A percentile compares a stretch with the other conserved stretches of the same genome.
These are phyloP conservation scores for Exaiptasia diaphana DNA, from an alignment of 64 coral and sea anemone species.

Conservation along the genomic window DNA sequence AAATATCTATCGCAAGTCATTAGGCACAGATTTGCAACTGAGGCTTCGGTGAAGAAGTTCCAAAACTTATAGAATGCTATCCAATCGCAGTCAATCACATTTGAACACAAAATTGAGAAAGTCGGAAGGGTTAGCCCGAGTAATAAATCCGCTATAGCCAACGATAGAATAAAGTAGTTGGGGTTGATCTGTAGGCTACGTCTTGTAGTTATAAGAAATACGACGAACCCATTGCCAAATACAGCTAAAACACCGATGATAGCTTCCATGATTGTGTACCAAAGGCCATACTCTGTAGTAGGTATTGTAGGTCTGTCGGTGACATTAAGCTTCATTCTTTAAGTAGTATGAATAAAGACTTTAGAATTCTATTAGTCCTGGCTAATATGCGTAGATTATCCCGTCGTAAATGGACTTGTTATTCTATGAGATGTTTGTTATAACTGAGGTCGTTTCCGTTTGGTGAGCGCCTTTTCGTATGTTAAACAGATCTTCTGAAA, in stretches of 20 bases:
- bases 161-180: constrained; percentile 36
- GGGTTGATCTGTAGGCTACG: constrained; percentile 9
- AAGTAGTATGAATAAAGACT: too few species aligned
- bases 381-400: too few species aligned
- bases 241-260: constrained; percentile 16
- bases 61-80: constrained; percentile 42
- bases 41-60: constrained; percentile 33
- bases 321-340: too few species aligned
- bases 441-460: too few species aligned
- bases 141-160: constrained; percentile 28
- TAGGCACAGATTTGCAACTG: constrained; percentile 31
- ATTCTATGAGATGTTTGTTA: too few species aligned
- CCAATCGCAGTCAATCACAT: constrained; percentile 2
- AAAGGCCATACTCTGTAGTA: background rate
- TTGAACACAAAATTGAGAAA: constrained; percentile 15
- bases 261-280: constrained; percentile 17
- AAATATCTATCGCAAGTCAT: constrained; percentile 52
- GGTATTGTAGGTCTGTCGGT: too few species aligned
- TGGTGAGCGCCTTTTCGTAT: too few species aligned
- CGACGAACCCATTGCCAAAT: constrained; percentile 33
- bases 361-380: too few species aligned
- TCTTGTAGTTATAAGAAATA: constrained; percentile 27
- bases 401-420: too few species aligned
- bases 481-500: too few species aligned
- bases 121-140: constrained; percentile 32